phyloP scores from a whole-genome alignment of 2,797 vertebrate species.

The Echeneis naucrates region DNA sequence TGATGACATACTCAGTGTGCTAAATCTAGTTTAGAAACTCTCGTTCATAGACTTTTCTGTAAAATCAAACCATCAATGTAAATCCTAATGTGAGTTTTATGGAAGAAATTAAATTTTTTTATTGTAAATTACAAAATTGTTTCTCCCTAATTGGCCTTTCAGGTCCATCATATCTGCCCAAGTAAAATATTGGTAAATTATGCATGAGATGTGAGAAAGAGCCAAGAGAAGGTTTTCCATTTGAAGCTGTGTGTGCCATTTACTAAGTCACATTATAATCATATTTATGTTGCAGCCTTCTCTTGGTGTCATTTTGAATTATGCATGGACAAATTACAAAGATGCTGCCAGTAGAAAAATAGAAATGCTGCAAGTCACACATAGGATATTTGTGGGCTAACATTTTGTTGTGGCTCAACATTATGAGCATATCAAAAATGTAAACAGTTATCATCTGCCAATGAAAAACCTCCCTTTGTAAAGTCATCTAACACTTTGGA shows the following conservation, averaged over 20 bases:
- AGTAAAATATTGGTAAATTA: not conserved
- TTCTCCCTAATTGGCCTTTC: not conserved
- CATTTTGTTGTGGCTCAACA: not conserved
- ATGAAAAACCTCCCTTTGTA: not conserved
- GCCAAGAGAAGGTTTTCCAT: not conserved
- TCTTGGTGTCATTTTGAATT: not conserved
- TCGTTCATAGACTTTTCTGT: not conserved
- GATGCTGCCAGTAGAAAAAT: too few relatives aligned
- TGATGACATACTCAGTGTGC: too few relatives aligned
- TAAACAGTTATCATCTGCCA: not conserved
- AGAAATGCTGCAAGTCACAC: not conserved
- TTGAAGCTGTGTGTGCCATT: too few relatives aligned
- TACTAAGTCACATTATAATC: not conserved
- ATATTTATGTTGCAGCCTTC: not conserved
- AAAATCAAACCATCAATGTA: not conserved
- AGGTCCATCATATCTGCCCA: not conserved
- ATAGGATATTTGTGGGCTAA: not conserved
- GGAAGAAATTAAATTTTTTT: not conserved
- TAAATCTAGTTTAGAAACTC: too few relatives aligned
- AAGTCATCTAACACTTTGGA: not conserved
- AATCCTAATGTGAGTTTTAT: not conserved
- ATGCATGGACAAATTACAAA: not conserved
- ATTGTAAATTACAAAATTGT: not conserved
- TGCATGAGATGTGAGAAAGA: not conserved
- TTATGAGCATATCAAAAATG: conserved; percentile 1